Base-by-base conservation (phyloP, 2,797 vertebrate genomes). In the Bufotes viridis region DNA sequence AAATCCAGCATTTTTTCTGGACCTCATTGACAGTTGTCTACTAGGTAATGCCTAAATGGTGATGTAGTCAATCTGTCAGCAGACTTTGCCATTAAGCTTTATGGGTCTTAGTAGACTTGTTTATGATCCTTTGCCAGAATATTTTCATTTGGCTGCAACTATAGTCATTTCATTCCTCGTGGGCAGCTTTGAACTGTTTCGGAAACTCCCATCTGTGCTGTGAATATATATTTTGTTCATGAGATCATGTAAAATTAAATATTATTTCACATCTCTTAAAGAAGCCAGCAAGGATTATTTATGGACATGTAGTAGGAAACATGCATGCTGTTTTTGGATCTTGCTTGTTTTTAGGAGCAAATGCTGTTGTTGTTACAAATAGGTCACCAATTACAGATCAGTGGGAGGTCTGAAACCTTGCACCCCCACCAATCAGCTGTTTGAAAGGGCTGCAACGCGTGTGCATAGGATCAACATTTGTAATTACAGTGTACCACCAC, bases 1-100 rank as follows among this genome's bases (percentile, higher is more conserved):
- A 67, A 49, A 24, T 61, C 22, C 57, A 42, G 67, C 22, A 92
- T 94, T 94, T 78, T 15, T 74, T 61, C 9, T 86, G 51, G 65
- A 24, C 63, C 61, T 70, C 53, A 61, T 20, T 57, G 67, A 53
- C 63, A 70, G 72, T 70, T 88, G 81, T 75, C 49, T 84, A 78
- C 81, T 78, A 42, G 26, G 63, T 53, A 57, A 34, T n/a, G 60
- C 60, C 60, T 61, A n/a, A 67, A 80, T 60, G 24, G 34, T 84
- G 7, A 84, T 80, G 65, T 84, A 78, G 84, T 88, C 78, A 84
- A 83, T 88, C 81, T 84, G 61, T 88, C 81, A 84, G 74, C 82
- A 80, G 20, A 42, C 49, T 63, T 55, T 57, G 65, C 29, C 70
- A 57, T 80, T n/a, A 70, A 53, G 34, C 69, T 88, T 75, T 53